Evolutionary conservation across 2,113 vertebrate genomes (phyloP).

Genomic region (Phrynosoma platyrhinos): DNA sequence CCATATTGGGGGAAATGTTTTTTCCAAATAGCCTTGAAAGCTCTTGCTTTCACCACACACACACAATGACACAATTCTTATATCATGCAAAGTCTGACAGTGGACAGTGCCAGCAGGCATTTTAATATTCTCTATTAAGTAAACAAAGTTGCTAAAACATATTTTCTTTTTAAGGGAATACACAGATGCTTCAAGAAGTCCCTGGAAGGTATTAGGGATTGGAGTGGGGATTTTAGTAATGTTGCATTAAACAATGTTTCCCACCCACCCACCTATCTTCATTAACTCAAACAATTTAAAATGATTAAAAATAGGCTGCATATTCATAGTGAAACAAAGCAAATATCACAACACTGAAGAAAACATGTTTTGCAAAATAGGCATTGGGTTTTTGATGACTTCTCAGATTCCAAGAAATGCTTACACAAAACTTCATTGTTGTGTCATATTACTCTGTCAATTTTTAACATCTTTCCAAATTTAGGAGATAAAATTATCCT

Average conservation of each 20-base stretch:
- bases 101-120: not conserved
- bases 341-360: not conserved
- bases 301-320: slow-evolving; percentile 8
- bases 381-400: slow-evolving; percentile 31
- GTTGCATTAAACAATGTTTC: not conserved
- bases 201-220: not conserved
- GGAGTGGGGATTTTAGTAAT: not conserved
- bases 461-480: slow-evolving; percentile 25
- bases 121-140: not conserved
- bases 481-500: not conserved
- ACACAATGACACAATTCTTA: too few species aligned
- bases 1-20: too few species aligned
- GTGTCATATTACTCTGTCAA: not conserved
- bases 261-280: slow-evolving; percentile 4
- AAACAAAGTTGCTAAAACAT: slow-evolving; percentile 5
- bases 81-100: not conserved
- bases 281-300: not conserved
- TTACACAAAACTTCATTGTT: slow-evolving; percentile 7
- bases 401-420: not conserved
- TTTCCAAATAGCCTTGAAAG: too few species aligned
- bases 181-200: not conserved
- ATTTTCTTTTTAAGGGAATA: not conserved
- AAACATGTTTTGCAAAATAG: slow-evolving; percentile 24
- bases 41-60: too few species aligned
- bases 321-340: slow-evolving; percentile 7